Evolutionary conservation across 2,888 invertebrate species (phyloP).

Genomic region (Apotomis capreana): DNA sequence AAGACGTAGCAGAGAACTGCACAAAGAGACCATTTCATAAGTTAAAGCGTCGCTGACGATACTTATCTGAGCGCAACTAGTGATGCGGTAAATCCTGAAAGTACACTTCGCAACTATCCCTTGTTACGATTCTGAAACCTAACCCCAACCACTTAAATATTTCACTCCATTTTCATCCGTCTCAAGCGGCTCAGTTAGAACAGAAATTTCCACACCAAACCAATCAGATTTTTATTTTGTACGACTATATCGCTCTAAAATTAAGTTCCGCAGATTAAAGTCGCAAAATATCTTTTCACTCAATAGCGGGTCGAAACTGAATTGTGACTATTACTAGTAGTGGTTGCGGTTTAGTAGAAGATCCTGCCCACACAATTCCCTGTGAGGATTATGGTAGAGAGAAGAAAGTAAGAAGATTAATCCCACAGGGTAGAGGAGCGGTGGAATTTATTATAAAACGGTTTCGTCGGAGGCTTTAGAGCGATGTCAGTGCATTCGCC

Average conservation of each 20-base stretch:
- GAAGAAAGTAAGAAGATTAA: slow-evolving; percentile 83
- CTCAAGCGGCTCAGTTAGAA: not conserved
- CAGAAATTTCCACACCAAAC: not conserved
- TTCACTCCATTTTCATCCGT: not conserved
- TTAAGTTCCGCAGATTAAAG: not conserved
- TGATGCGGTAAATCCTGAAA: slow-evolving; percentile 77
- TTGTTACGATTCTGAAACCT: slow-evolving; percentile 60
- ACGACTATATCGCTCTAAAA: not conserved
- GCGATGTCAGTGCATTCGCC: slow-evolving; percentile 55
- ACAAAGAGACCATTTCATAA: slow-evolving; percentile 77
- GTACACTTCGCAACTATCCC: slow-evolving; percentile 70
- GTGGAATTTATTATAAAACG: slow-evolving; percentile 80
- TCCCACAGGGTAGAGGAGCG: slow-evolving; percentile 72
- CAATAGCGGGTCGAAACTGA: slow-evolving; percentile 34
- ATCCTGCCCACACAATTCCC: slow-evolving; percentile 77
- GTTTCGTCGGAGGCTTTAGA: slow-evolving; percentile 69
- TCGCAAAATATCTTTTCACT: not conserved
- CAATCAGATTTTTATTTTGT: not conserved
- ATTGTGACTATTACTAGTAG: slow-evolving; percentile 46
- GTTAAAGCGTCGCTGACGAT: slow-evolving; percentile 71
- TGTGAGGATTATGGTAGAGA: slow-evolving; percentile 74
- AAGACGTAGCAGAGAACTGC: slow-evolving; percentile 61
- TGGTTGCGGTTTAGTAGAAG: slow-evolving; percentile 63
- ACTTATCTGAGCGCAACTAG: slow-evolving; percentile 76
- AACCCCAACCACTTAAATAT: slow-evolving; percentile 16